These are phyloP conservation scores for Lepus oiostolus DNA, from an alignment of 2,797 vertebrate genomes.

Conservation along the genomic window DNA sequence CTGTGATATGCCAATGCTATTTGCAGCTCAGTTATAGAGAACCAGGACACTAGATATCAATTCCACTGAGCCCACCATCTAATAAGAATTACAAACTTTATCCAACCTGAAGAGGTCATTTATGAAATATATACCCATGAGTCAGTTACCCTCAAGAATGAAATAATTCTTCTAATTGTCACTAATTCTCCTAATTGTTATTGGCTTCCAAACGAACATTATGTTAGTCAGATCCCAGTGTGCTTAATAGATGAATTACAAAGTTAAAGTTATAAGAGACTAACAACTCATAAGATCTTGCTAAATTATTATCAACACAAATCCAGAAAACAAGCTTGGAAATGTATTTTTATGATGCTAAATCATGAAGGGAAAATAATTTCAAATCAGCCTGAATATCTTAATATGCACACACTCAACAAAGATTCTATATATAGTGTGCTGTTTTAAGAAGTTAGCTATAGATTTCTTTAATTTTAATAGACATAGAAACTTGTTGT, in stretches of 20 bases:
- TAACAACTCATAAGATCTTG: background rate
- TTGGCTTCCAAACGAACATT: background rate
- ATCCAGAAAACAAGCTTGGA: background rate
- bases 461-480: background rate
- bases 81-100: background rate
- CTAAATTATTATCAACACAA: background rate
- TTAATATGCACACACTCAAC: background rate
- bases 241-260: constrained; percentile 17
- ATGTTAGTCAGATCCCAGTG: background rate
- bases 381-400: background rate
- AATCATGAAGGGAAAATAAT: background rate
- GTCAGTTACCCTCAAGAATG: background rate
- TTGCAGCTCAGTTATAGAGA: background rate
- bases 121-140: background rate
- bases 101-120: background rate
- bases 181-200: background rate
- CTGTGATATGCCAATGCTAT: background rate
- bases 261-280: background rate
- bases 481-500: background rate
- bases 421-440: background rate
- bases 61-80: background rate
- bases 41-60: background rate
- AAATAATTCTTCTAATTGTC: background rate
- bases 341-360: constrained; percentile 17
- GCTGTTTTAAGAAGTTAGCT: background rate